phyloP scores from a whole-genome alignment of 2,113 vertebrate species.

The Melanostigma gelatinosum region DNA sequence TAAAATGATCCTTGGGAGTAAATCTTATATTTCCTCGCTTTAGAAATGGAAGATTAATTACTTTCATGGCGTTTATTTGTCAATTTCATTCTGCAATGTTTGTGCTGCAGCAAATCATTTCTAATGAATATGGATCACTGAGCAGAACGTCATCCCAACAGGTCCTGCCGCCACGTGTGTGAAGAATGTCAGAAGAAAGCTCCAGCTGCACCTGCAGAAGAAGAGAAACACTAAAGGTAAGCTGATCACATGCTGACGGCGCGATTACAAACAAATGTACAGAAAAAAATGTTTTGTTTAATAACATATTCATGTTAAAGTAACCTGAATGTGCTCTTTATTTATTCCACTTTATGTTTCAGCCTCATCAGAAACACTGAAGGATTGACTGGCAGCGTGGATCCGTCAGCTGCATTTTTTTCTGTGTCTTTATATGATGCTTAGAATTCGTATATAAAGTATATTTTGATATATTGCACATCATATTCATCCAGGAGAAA shows the following conservation, averaged over 20 bases:
- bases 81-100: neutral
- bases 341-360: constrained; percentile 22
- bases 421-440: neutral
- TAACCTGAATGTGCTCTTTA: neutral
- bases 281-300: neutral
- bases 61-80: neutral
- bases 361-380: constrained; percentile 5
- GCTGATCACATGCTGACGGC: too few species aligned
- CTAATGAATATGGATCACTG: neutral
- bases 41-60: neutral
- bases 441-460: neutral
- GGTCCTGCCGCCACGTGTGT: constrained; percentile 76
- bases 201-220: constrained; percentile 33
- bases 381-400: neutral
- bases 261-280: too few species aligned
- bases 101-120: neutral
- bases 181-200: constrained; percentile 75
- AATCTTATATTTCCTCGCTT: neutral
- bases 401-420: neutral
- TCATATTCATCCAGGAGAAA: neutral
- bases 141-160: constrained; percentile 26
- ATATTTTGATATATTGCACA: neutral
- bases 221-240: constrained; percentile 40
- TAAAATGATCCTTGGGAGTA: neutral
- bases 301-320: neutral